Evolutionary conservation across 1,140 invertebrate species (phyloP), one percentile per base, ranked within the genome.

Genomic region (Anastatus disparis): DNA sequence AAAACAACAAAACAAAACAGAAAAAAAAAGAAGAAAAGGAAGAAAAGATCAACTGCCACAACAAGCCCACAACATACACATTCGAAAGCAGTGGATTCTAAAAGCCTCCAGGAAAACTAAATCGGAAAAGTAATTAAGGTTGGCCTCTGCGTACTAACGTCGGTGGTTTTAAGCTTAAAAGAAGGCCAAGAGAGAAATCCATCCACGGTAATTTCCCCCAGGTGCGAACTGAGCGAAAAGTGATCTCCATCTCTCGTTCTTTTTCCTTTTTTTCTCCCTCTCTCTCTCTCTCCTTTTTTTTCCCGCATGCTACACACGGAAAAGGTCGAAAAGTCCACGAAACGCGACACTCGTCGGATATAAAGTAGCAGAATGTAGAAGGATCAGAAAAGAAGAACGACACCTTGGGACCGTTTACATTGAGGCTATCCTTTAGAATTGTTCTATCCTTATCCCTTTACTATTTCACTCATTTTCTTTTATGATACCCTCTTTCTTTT

Each of bases 311-410:
- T 0, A 13, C 50, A 42, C 48, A 29, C 24, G 63, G 44, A 29
- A n/a, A 27, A 27, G 20, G 17, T 40, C 15, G 27, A 66, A 56
- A n/a, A 29, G 64, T 27, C 50, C n/a, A 2, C 35, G 44, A 26
- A 29, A 20, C 31, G 44, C 29, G 62, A 53, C 63, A 24, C 22
- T 12, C 35, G 8, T 13, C 26, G 64, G 64, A 46, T 58, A 58
- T 67, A 67, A 67, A 67, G 27, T 24, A 67, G 55, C 55, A 8
- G n/a, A n/a, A n/a, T n/a, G n/a, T n/a, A n/a, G n/a, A n/a, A n/a
- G n/a, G n/a, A n/a, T n/a, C n/a, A n/a, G n/a, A n/a, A n/a, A n/a
- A 24, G 29, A 12, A 29, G 52, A 29, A 1, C n/a, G 17, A 46
- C 64, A 56, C 52, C 64, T 56, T 46, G 64, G 64, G 65, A 58